Conservation (phyloP, 2,888 invertebrate genomes). For the Spodoptera picta region DNA sequence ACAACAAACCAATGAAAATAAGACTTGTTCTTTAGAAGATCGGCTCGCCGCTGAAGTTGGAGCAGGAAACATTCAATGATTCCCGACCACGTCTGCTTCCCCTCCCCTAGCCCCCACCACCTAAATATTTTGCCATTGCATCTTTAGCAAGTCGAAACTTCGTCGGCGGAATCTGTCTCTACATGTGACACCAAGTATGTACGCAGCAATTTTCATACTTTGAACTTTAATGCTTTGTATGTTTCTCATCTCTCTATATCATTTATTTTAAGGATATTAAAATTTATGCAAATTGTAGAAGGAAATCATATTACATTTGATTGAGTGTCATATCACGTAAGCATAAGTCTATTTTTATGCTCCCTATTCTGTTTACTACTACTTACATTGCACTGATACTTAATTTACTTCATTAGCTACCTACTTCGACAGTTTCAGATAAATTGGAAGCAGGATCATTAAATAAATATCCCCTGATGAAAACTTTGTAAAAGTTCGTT, state of each 20-base stretch:
- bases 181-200: conserved; percentile 28
- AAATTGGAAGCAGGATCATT: conserved; percentile 62
- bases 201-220: conserved; percentile 13
- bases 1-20: conserved; percentile 78
- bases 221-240: conserved; percentile 9
- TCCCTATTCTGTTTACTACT: background rate
- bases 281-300: too few relatives aligned
- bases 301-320: too few relatives aligned
- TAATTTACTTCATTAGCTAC: conserved; percentile 43
- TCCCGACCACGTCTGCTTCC: conserved; percentile 35
- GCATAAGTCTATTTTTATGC: background rate
- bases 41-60: conserved; percentile 65
- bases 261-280: too few relatives aligned
- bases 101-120: conserved; percentile 21
- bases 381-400: conserved; percentile 13
- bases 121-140: conserved; percentile 67
- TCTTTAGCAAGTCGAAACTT: conserved; percentile 58
- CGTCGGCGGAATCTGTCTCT: conserved; percentile 27
- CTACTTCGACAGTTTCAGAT: conserved; percentile 32
- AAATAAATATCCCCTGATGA: conserved; percentile 69
- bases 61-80: conserved; percentile 64
- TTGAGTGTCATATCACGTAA: too few relatives aligned
- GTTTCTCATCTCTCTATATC: conserved; percentile 1
- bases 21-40: conserved; percentile 68
- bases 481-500: conserved; percentile 65